These are phyloP conservation scores for Heliconius cydno DNA, from an alignment of 2,888 invertebrate species.

Conservation along the genomic window DNA sequence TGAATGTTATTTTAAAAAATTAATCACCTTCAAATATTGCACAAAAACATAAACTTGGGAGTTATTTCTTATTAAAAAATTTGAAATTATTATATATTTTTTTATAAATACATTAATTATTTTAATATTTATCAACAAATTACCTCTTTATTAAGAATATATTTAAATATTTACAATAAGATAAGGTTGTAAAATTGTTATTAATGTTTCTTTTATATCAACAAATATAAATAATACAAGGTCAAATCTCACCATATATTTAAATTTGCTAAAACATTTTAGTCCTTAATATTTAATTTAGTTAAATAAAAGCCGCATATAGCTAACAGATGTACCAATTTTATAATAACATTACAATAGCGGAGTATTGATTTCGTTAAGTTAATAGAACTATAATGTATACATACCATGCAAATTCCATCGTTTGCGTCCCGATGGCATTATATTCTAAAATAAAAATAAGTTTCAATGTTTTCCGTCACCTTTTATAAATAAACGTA, in stretches of 20 bases:
- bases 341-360: conserved; percentile 7
- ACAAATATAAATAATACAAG: conserved; percentile 26
- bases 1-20: not conserved
- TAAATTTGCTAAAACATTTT: not conserved
- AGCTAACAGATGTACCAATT: not conserved
- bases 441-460: conserved; percentile 51
- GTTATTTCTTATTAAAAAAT: not conserved
- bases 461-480: not conserved
- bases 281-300: not conserved
- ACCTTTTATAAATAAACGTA: not conserved
- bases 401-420: conserved; percentile 89
- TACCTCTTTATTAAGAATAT: not conserved
- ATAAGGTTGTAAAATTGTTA: conserved; percentile 4
- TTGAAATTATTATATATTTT: not conserved
- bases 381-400: conserved; percentile 12
- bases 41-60: not conserved
- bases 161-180: not conserved
- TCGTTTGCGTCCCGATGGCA: conserved; percentile 88
- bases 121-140: not conserved
- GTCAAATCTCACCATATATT: conserved; percentile 24
- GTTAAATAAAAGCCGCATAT: not conserved
- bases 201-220: not conserved
- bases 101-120: not conserved
- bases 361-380: conserved; percentile 20
- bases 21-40: not conserved